Conservation (phyloP, 2,888 invertebrate genomes). For the Trachelus stipa region DNA sequence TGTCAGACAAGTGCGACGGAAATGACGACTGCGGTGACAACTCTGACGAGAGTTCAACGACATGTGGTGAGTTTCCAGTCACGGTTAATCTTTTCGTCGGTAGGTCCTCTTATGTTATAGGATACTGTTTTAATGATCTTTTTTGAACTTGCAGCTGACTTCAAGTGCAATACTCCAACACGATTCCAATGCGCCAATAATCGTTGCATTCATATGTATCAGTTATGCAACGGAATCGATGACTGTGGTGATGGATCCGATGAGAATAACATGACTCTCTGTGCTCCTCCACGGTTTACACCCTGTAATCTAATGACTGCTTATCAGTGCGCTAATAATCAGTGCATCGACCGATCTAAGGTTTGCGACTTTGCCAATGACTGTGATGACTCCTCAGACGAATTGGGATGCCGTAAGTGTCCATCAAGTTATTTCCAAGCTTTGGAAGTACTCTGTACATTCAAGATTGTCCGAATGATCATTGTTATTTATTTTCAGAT, state of each 20-base stretch:
- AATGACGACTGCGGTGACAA: conserved; percentile 93
- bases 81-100: neutral
- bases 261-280: conserved; percentile 94
- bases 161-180: conserved; percentile 85
- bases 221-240: conserved; percentile 90
- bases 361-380: conserved; percentile 92
- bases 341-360: conserved; percentile 82
- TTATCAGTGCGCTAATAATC: conserved; percentile 89
- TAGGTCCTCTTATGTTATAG: neutral
- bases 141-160: conserved; percentile 70
- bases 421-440: neutral
- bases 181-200: conserved; percentile 93
- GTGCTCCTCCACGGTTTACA: conserved; percentile 76
- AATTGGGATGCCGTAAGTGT: conserved; percentile 85
- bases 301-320: conserved; percentile 83
- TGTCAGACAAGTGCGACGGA: conserved; percentile 92
- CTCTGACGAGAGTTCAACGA: conserved; percentile 84
- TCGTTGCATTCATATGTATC: conserved; percentile 85
- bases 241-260: conserved; percentile 96
- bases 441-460: neutral
- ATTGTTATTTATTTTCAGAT: conserved; percentile 51
- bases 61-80: conserved; percentile 71
- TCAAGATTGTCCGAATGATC: neutral
- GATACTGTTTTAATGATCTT: neutral
- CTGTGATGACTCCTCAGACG: conserved; percentile 91